These are phyloP conservation scores for Tenthredo notha DNA, from an alignment of 2,888 invertebrate species.

Conservation along the genomic window DNA sequence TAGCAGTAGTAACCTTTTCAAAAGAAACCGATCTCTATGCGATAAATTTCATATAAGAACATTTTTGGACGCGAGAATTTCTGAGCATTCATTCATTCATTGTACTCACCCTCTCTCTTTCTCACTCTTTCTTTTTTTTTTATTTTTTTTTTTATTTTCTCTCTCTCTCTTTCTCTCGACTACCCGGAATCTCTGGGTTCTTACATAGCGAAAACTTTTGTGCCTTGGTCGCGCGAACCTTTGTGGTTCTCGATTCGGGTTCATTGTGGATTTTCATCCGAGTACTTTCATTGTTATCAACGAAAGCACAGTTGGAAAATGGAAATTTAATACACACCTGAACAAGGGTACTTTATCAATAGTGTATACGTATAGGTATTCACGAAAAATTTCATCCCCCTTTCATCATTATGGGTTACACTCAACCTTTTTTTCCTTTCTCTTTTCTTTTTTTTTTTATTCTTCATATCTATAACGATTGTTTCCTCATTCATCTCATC, in stretches of 20 bases:
- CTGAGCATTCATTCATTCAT: slow-evolving; percentile 52
- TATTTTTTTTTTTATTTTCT: background rate
- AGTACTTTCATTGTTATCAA: slow-evolving; percentile 48
- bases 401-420: background rate
- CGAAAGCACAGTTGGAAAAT: slow-evolving; percentile 64
- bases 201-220: slow-evolving; percentile 61
- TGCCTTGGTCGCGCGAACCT: slow-evolving; percentile 54
- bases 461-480: background rate
- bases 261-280: slow-evolving; percentile 53
- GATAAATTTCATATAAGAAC: slow-evolving; percentile 36
- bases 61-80: slow-evolving; percentile 42
- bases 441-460: too few relatives aligned
- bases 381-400: background rate
- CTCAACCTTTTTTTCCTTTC: background rate
- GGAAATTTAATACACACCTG: slow-evolving; percentile 69
- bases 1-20: slow-evolving; percentile 25
- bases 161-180: background rate
- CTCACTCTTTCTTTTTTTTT: background rate
- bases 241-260: slow-evolving; percentile 57
- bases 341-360: background rate
- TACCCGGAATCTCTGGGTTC: slow-evolving; percentile 57
- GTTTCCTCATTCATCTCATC: background rate
- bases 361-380: background rate
- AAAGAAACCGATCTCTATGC: slow-evolving; percentile 30
- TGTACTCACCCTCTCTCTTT: slow-evolving; percentile 17